Base-by-base conservation (phyloP, 2,797 vertebrate species). In the Tenualosa thibaudeaui region DNA sequence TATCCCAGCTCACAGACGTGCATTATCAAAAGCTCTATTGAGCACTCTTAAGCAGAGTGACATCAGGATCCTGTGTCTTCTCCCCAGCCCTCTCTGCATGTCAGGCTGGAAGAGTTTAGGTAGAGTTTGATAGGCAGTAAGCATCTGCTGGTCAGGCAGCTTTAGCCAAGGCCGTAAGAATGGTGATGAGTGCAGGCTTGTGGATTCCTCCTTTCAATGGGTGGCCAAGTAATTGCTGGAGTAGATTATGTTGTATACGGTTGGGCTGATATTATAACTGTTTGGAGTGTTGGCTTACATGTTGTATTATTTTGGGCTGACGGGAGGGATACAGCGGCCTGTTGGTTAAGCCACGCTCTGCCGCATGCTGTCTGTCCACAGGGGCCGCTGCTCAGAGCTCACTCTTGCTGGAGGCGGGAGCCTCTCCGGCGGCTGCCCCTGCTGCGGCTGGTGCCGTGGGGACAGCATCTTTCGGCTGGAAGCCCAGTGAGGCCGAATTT, bases 401-500 rank as follows among this genome's bases (percentile, higher is more conserved):
- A 0, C 89, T 88, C 90, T 95, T 96, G 85, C 93, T 88, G 37
- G 92, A 85, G 84, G 87, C 87, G 51, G 81, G 89, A 12, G 93
- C 83, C 17, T 37, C 2, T 31, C 31, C 85, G 0, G 90, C 86
- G 88, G 87, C 7, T 53, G 71, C 68, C 75, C 88, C 87, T 0
- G 0, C 71, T 89, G 68, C 87, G 50, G 75, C 84, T 19, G 84
- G 22, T 37, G 84, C 62, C 13, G 54, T 10, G 37, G 71, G 46
- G 46, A 49, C 46, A 31, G 89, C 43, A 3, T 91, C 95, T 83
- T 93, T 91, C 2, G 94, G 88, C 84, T 93, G 92, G 92, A 99
- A 99, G 62, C 91, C 95, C 93, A 99, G 90, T 0, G 98, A 97
- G 82, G 97, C 97, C 0, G 98, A 99, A 92, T 99, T 99, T 85